These are phyloP conservation scores for Drosophila kikkawai DNA, from an alignment of 1,140 invertebrate genomes.

Conservation along the genomic window DNA sequence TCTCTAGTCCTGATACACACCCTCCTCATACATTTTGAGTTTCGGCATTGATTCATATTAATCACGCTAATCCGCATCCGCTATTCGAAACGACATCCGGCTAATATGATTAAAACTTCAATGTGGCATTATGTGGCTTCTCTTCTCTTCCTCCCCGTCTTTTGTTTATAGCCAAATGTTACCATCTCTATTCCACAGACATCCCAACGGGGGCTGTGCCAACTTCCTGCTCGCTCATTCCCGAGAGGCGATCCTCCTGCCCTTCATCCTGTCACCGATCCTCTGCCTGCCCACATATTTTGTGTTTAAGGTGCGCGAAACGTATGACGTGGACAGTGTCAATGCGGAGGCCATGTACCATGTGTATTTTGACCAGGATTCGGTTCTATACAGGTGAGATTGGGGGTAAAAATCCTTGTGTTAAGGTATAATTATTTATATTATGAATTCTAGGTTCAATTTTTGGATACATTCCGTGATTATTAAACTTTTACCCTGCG, in stretches of 20 bases:
- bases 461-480: constrained; percentile 95
- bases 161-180: constrained; percentile 79
- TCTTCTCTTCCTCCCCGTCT: constrained; percentile 54
- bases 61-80: constrained; percentile 21
- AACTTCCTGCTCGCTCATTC: constrained; percentile 86
- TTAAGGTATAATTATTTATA: too few species aligned
- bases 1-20: not conserved
- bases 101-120: constrained; percentile 57
- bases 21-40: constrained; percentile 32
- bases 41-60: constrained; percentile 5
- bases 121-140: constrained; percentile 64
- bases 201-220: constrained; percentile 86
- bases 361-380: constrained; percentile 87
- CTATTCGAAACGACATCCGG: constrained; percentile 32
- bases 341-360: constrained; percentile 86
- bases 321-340: constrained; percentile 81
- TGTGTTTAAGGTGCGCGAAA: constrained; percentile 87
- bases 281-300: constrained; percentile 93
- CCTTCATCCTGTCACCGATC: constrained; percentile 90
- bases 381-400: constrained; percentile 62
- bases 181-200: constrained; percentile 86
- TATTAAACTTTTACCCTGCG: constrained; percentile 94
- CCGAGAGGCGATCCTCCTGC: constrained; percentile 89
- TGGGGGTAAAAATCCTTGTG: not conserved
- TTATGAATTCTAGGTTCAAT: constrained; percentile 86